Base-by-base conservation (phyloP, 2,113 vertebrate genomes). In the Jacana jacana region DNA sequence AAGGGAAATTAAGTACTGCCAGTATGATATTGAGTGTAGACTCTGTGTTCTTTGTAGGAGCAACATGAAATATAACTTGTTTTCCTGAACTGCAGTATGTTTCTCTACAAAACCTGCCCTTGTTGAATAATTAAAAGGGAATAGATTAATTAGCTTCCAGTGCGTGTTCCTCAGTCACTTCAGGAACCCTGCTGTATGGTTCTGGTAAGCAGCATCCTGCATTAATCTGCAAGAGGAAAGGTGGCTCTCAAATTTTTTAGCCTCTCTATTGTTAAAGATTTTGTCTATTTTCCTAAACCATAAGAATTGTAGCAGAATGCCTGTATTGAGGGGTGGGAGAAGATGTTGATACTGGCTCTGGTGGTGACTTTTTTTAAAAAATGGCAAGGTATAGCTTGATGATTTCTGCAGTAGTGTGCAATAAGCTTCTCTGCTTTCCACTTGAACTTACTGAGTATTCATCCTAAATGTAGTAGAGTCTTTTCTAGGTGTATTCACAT, bases 341-440 rank as follows among this genome's bases (percentile, higher is more conserved):
- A 61, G n/a, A 44, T 80, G 37, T 15, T 31, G 13, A 24, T 86
- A 5, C 1, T 81, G 13, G 4, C 58, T 93, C 35, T 81, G 7
- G 37, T 84, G 9, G 33, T 19, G 52, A 6, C 30, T 65, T 78
- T 3, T 10, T 19, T 11, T n/a, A 40, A 51, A 3, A 76, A 44
- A 13, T 54, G n/a, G 9, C 19, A 39, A 31, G 46, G 42, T 28
- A 52, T 52, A 69, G 20, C 16, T 68, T 52, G 7, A 37, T 73
- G 15, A 12, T 22, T 80, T 86, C 33, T 1, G 5, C 10, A 51
- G 19, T 44, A n/a, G 5, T 9, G 12, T 39, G 17, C 23, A 13
- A 22, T 54, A 19, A 77, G n/a, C 22, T 73, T 57, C 22, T 37
- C 64, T 0, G 0, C n/a, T 1, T 0, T 76, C 70, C 10, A 4